Evolutionary conservation across 30 jellyfish, hydroid and myxozoan species (phyloP).

Genomic region (Rhopilema esculentum): DNA sequence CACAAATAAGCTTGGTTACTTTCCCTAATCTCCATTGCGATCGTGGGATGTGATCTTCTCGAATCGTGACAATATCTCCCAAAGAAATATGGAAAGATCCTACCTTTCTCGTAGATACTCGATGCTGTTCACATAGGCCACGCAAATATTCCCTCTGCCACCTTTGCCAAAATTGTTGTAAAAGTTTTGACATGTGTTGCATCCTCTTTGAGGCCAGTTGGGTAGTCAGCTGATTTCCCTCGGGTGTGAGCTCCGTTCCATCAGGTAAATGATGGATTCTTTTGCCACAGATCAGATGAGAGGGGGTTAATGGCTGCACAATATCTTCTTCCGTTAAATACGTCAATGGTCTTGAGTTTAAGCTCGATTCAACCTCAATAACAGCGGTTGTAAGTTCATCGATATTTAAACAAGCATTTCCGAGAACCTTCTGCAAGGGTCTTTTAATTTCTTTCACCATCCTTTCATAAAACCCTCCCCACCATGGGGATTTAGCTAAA

Average conservation of each 20-base stretch:
- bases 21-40: constrained; percentile 27
- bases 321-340: constrained; percentile 17
- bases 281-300: constrained; percentile 34
- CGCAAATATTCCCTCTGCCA: no score
- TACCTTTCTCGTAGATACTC: no score
- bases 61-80: constrained; percentile 27
- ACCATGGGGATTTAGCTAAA: constrained; percentile 48
- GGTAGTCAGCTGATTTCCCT: not conserved
- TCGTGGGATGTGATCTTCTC: no score
- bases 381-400: constrained; percentile 17
- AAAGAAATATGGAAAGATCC: not conserved
- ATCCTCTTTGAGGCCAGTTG: not conserved
- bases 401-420: not conserved
- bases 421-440: constrained; percentile 34
- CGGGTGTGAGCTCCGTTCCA: not conserved
- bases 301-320: constrained; percentile 51
- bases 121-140: no score
- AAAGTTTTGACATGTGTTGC: constrained; percentile 13
- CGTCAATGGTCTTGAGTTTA: constrained; percentile 53
- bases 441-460: constrained; percentile 34
- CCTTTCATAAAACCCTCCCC: constrained; percentile 67
- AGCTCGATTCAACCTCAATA: constrained; percentile 11
- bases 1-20: not conserved
- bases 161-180: constrained; percentile 1
- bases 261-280: not conserved